Evolutionary conservation across 2,888 invertebrate genomes (phyloP).

Genomic region (Podotricha telesiphe): DNA sequence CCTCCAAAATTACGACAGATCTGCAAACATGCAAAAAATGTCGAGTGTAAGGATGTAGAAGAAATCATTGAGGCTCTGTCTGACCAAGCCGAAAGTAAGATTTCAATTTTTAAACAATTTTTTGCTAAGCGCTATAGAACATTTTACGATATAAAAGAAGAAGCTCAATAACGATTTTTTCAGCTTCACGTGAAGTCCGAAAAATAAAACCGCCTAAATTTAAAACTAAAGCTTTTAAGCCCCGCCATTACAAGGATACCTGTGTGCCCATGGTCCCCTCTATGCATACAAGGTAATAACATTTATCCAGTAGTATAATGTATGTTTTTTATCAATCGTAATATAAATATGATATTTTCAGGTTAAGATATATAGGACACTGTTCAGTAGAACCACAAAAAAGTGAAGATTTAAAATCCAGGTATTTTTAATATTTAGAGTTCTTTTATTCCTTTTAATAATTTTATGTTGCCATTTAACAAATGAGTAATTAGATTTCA

Average conservation of each 20-base stretch:
- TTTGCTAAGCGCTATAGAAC: neutral
- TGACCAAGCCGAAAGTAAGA: constrained; percentile 59
- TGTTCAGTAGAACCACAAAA: constrained; percentile 58
- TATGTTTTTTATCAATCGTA: neutral
- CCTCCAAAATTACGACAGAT: constrained; percentile 52
- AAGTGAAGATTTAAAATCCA: constrained; percentile 42
- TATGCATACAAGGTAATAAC: constrained; percentile 69
- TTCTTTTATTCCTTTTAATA: neutral
- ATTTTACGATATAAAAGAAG: too few relatives aligned
- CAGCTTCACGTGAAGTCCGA: constrained; percentile 39
- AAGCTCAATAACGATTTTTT: neutral
- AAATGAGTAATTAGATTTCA: too few relatives aligned
- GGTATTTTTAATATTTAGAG: constrained; percentile 45
- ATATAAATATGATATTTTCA: constrained; percentile 49
- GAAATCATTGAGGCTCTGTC: constrained; percentile 69
- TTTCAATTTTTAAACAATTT: constrained; percentile 10
- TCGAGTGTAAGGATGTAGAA: constrained; percentile 62
- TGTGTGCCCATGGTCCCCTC: constrained; percentile 74
- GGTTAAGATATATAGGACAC: constrained; percentile 70
- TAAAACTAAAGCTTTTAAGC: constrained; percentile 63
- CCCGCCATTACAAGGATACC: constrained; percentile 63
- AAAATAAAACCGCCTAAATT: constrained; percentile 55
- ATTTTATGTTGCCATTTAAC: too few relatives aligned
- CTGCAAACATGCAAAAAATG: constrained; percentile 53
- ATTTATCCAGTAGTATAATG: neutral